Evolutionary conservation across 2,888 invertebrate species (phyloP).

Genomic region (Drosophila tanythrix): DNA sequence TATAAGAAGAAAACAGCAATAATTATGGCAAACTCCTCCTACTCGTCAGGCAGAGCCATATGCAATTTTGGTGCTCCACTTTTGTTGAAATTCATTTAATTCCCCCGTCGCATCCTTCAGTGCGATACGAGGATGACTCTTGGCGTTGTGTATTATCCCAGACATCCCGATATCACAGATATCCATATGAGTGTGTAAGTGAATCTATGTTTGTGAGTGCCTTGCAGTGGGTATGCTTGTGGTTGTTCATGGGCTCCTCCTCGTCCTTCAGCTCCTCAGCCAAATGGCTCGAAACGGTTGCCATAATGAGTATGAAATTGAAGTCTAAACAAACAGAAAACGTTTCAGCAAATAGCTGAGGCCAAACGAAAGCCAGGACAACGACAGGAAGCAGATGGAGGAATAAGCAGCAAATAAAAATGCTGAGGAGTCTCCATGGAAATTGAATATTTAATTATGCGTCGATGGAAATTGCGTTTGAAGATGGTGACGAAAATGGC

Average conservation of each 20-base stretch:
- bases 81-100: constrained; percentile 75
- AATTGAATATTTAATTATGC: constrained; percentile 78
- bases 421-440: constrained; percentile 57
- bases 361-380: neutral
- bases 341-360: constrained; percentile 59
- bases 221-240: constrained; percentile 18
- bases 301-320: constrained; percentile 75
- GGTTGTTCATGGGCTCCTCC: neutral
- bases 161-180: constrained; percentile 30
- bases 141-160: constrained; percentile 37
- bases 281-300: constrained; percentile 39
- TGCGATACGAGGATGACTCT: constrained; percentile 50
- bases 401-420: constrained; percentile 54
- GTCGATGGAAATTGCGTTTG: constrained; percentile 63
- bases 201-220: constrained; percentile 34
- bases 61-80: constrained; percentile 48
- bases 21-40: constrained; percentile 69
- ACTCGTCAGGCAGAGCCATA: constrained; percentile 30
- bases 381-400: neutral
- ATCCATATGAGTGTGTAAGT: constrained; percentile 19
- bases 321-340: constrained; percentile 72
- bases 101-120: constrained; percentile 64
- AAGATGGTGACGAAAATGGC: constrained; percentile 71
- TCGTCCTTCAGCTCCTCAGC: constrained; percentile 8
- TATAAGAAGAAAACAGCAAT: constrained; percentile 53